Base-by-base conservation (phyloP, 1,140 invertebrate species). In the Bombus ignitus region DNA sequence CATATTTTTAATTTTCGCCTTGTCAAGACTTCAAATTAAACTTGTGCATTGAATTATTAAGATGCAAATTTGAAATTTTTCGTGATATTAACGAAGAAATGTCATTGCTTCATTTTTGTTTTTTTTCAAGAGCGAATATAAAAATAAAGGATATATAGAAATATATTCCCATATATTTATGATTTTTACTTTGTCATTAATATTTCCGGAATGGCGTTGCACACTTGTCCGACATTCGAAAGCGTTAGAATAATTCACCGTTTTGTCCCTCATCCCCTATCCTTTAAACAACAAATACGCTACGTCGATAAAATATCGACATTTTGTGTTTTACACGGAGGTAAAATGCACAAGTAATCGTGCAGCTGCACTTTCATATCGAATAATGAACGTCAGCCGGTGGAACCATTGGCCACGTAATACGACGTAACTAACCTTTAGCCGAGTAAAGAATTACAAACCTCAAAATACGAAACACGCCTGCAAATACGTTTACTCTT, bases 321-420 rank as follows among this genome's bases (percentile, higher is more conserved):
- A 66, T 18, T 65, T 32, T 42, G 5, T 39, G 22, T 47, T 66
- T 66, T 70, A 81, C 66, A 71, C 32, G 47, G 12, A 53, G 42
- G 15, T 71, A 32, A 70, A 71, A 37, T 53, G 44, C 66, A n/a
- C 79, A 71, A 47, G 42, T 57, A 35, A 71, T 18, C 32, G 66
- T 15, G 35, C 44, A 12, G 6, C 25, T 71, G 66, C 66, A 78
- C 76, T 78, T 78, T 78, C 76, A 35, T 78, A 66, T 66, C n/a
- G 62, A 66, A 35, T 44, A 66, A 79, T 47, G 47, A 47, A 79
- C n/a, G 22, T 66, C 76, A n/a, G 42, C n/a, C n/a, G 32, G 28
- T 32, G 44, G 44, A 78, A 65, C 47, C n/a, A 65, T 65, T 32
- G 73, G 32, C 44, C 9, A 66, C 59, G 76, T 78, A 78, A 78